These are phyloP conservation scores for Clarias batrachus DNA, from an alignment of 2,113 vertebrate genomes.

Conservation along the genomic window DNA sequence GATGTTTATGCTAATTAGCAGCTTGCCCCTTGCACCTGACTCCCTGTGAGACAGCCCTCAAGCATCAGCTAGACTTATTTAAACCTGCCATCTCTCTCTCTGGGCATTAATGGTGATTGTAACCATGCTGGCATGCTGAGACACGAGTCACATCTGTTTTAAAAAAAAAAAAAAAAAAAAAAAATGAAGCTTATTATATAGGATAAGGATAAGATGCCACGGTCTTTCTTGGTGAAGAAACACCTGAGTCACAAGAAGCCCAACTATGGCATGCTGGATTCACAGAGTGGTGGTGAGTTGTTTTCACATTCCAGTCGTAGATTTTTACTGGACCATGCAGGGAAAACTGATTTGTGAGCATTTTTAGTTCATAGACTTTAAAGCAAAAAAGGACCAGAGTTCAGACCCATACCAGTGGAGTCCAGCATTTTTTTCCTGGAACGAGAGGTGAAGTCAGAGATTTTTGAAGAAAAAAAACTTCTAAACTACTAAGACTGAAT, in stretches of 20 bases:
- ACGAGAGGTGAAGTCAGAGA: background rate
- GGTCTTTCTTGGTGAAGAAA: conserved; percentile 69
- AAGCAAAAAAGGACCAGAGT: background rate
- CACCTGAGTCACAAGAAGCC: conserved; percentile 61
- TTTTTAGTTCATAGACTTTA: background rate
- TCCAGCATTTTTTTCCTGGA: background rate
- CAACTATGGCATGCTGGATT: conserved; percentile 50
- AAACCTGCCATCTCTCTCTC: conserved; percentile 34
- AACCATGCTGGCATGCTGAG: conserved; percentile 4
- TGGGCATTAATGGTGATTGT: conserved; percentile 27
- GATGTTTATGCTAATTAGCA: conserved; percentile 56
- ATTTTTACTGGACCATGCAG: background rate
- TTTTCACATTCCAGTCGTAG: conserved; percentile 17
- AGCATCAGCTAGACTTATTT: conserved; percentile 58
- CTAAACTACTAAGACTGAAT: background rate
- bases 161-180: too few relatives aligned
- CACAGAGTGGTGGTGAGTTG: conserved; percentile 54
- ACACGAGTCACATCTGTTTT: background rate
- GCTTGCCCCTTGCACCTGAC: conserved; percentile 61
- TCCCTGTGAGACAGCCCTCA: conserved; percentile 54
- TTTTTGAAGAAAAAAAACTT: background rate
- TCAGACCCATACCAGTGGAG: background rate
- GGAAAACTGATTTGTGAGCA: background rate
- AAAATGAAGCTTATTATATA: background rate
- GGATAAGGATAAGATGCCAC: conserved; percentile 58